Percentiles rank a stretch among this genome's conserved stretches.
Conservation (phyloP, 2,888 invertebrate genomes). For the Polylopha cassiicola region DNA sequence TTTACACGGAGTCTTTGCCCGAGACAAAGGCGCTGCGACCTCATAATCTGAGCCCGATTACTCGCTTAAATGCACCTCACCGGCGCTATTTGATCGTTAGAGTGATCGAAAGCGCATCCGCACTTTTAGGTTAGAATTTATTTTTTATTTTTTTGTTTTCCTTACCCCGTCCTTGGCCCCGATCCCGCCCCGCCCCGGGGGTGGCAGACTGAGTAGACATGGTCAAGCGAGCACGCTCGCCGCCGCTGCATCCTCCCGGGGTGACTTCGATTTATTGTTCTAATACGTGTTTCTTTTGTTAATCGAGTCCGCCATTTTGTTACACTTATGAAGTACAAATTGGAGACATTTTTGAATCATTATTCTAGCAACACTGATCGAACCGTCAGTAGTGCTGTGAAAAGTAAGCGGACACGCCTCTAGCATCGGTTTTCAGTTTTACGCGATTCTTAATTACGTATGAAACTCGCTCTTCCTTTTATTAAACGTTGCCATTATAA, state of each 20-base stretch:
- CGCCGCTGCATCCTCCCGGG: constrained; percentile 33
- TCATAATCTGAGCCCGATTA: constrained; percentile 12
- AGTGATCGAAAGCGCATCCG: constrained; percentile 33
- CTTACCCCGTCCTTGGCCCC: constrained; percentile 31
- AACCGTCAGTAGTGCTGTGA: constrained; percentile 42
- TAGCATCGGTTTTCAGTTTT: constrained; percentile 36
- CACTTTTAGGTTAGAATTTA: constrained; percentile 37
- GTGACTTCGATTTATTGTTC: constrained; percentile 52
- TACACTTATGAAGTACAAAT: constrained; percentile 28
- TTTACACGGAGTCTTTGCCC: constrained; percentile 53
- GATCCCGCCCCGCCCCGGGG: constrained; percentile 39
- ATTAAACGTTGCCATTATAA: too few relatives aligned
- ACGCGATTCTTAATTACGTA: too few relatives aligned
- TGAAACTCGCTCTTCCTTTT: too few relatives aligned
- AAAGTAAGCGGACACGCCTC: constrained; percentile 64
- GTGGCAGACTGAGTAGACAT: constrained; percentile 40
- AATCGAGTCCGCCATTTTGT: constrained; percentile 37
- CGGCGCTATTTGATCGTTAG: constrained; percentile 14
- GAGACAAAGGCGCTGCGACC: constrained; percentile 48
- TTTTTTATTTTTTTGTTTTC: constrained; percentile 35
- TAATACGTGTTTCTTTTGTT: constrained; percentile 45
- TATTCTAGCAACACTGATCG: too few relatives aligned
- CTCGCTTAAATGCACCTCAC: constrained; percentile 21
- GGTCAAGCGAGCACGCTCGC: constrained; percentile 44
- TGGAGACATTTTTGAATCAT: constrained; percentile 1